Evolutionary conservation across 2,113 vertebrate genomes (phyloP), one percentile per base, ranked within the genome.

Genomic region (Eclectus roratus): DNA sequence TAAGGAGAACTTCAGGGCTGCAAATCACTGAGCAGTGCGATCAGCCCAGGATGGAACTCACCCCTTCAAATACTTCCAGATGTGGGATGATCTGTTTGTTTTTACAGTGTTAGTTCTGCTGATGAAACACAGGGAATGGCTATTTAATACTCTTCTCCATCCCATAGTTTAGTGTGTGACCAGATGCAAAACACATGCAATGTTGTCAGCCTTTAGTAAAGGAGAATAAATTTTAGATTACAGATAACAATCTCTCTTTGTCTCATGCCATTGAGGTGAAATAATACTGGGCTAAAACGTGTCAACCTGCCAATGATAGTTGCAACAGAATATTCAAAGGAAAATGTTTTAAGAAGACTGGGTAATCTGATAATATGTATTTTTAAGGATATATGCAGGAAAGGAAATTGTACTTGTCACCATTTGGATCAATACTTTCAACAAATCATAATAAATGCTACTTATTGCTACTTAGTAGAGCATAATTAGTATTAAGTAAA

Each of bases 401-500:
- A 78, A 52, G 66, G 66, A 96, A 93, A 92, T 91, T 78, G 76
- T 71, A 52, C 85, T 95, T 96, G 92, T 97, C 93, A 85, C 73
- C 39, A 63, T 91, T 85, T 96, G 85, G 96, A 96, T 97, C 97
- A 91, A 93, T 97, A 95, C 91, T 96, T 97, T 85, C 87, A 97
- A 85, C 80, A 96, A 94, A 94, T 93, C 94, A 88, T 94, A 96
- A 95, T 96, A 97, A 96, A 93, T 93, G 90, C 94, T 95, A 87
- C 91, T 96, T 95, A 97, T 52, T 69, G 89, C 92, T 97, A 94
- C 92, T 97, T 96, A 96, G 94, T 83, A 94, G 73, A 96, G 73
- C 90, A 88, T 96, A 97, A 97, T 97, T 97, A 97, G 94, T 85
- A 96, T 95, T 96, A 96, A 92, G 91, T 95, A 97, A 97, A 96